Evolutionary conservation across 2,113 vertebrate species (phyloP).

Genomic region (Onychorhynchus coronatus): DNA sequence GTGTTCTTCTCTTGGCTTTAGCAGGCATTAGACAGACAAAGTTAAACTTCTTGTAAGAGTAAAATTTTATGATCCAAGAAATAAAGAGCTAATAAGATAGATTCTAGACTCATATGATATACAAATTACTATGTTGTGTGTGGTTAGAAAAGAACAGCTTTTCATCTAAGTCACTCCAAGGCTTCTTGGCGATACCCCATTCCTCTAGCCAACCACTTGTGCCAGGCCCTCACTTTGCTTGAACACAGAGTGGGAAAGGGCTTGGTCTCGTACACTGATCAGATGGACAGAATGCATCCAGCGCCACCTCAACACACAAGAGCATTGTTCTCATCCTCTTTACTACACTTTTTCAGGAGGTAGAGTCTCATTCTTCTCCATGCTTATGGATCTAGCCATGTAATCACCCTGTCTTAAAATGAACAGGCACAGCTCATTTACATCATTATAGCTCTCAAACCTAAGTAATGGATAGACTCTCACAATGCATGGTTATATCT

Average conservation of each 20-base stretch:
- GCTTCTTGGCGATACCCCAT: rapidly evolving
- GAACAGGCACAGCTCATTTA: background rate
- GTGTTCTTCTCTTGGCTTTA: background rate
- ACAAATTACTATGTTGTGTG: background rate
- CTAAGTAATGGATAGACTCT: background rate
- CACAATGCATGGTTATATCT: background rate
- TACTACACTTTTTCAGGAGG: background rate
- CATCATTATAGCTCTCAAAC: background rate
- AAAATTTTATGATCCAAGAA: background rate
- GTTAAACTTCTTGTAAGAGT: background rate
- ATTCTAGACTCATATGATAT: background rate
- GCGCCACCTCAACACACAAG: background rate
- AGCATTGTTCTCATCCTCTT: background rate
- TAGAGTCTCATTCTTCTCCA: background rate
- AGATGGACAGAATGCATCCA: background rate
- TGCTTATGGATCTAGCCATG: rapidly evolving
- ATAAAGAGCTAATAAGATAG: background rate
- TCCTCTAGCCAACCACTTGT: background rate
- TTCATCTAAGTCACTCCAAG: background rate
- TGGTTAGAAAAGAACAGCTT: background rate
- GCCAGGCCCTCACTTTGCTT: background rate
- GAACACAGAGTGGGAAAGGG: background rate
- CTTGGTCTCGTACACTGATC: rapidly evolving
- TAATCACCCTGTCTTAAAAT: background rate
- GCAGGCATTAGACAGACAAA: background rate